Percentiles rank a stretch among this genome's conserved stretches.
These are phyloP conservation scores for Druceiella hillmani DNA, from an alignment of 2,888 invertebrate species.

Conservation along the genomic window DNA sequence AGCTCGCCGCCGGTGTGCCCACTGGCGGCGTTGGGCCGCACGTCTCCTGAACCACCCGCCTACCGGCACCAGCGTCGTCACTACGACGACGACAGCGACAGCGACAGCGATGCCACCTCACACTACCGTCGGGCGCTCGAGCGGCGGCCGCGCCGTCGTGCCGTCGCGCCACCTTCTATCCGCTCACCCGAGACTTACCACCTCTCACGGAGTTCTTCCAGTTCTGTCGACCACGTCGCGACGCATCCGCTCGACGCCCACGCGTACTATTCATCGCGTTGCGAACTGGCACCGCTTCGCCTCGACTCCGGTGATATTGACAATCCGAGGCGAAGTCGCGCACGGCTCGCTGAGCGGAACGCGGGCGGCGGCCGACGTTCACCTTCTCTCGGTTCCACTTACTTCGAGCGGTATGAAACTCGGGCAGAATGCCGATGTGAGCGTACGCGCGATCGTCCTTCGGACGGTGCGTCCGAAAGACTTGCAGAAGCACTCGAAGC, in stretches of 20 bases:
- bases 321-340: no score
- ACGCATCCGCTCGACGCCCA: constrained; percentile 18
- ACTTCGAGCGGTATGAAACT: constrained; percentile 32
- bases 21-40: constrained; percentile 52
- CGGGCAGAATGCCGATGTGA: no score
- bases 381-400: constrained; percentile 32
- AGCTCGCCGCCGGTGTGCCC: constrained; percentile 50
- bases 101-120: constrained; percentile 26
- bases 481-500: no score
- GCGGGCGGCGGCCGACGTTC: constrained; percentile 28
- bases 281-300: no score
- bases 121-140: constrained; percentile 26
- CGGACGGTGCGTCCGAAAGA: no score
- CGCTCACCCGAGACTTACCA: constrained; percentile 28
- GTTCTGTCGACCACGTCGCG: constrained; percentile 28
- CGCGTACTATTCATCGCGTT: constrained; percentile 20
- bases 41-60: constrained; percentile 33
- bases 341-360: constrained; percentile 15
- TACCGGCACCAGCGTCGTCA: constrained; percentile 29
- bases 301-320: no score
- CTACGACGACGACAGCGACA: constrained; percentile 36
- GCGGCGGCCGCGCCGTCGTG: constrained; percentile 5
- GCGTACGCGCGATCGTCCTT: no score
- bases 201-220: constrained; percentile 30
- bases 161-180: constrained; percentile 28